Percentiles rank a stretch among this genome's conserved stretches.
Evolutionary conservation across 2,888 invertebrate genomes (phyloP).

Genomic region (Cordilura impudica): DNA sequence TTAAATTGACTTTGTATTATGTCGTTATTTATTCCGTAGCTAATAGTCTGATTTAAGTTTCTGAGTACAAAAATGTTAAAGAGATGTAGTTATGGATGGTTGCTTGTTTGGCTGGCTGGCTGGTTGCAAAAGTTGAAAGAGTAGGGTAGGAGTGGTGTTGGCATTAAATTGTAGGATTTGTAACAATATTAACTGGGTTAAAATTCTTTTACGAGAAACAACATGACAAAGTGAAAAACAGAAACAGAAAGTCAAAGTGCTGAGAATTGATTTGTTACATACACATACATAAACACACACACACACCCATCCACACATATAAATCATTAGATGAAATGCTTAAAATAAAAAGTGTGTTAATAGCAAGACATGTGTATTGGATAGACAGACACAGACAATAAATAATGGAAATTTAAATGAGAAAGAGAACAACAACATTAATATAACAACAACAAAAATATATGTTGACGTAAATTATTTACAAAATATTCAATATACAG

Average conservation of each 20-base stretch:
- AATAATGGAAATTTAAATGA: constrained; percentile 14
- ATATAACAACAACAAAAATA: not conserved
- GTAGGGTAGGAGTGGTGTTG: constrained; percentile 2
- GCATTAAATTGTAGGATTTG: constrained; percentile 39
- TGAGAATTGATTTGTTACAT: constrained; percentile 53
- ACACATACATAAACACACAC: constrained; percentile 23
- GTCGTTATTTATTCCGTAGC: not conserved
- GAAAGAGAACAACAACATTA: not conserved
- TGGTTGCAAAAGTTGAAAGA: not conserved
- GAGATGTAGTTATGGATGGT: not conserved
- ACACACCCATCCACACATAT: not conserved
- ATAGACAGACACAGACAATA: constrained; percentile 3
- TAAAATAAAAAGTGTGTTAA: constrained; percentile 43
- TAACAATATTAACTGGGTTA: constrained; percentile 54
- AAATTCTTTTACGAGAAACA: constrained; percentile 31
- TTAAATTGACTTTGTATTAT: constrained; percentile 16
- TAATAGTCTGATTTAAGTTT: constrained; percentile 14
- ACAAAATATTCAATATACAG: no score
- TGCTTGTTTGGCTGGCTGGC: constrained; percentile 11
- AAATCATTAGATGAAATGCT: constrained; percentile 36
- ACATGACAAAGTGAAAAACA: not conserved
- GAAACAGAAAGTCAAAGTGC: constrained; percentile 47
- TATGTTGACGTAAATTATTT: not conserved
- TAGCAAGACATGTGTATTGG: not conserved
- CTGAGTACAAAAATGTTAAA: not conserved